Conservation (phyloP, 2,888 invertebrate genomes). For the Eupithecia tripunctaria region DNA sequence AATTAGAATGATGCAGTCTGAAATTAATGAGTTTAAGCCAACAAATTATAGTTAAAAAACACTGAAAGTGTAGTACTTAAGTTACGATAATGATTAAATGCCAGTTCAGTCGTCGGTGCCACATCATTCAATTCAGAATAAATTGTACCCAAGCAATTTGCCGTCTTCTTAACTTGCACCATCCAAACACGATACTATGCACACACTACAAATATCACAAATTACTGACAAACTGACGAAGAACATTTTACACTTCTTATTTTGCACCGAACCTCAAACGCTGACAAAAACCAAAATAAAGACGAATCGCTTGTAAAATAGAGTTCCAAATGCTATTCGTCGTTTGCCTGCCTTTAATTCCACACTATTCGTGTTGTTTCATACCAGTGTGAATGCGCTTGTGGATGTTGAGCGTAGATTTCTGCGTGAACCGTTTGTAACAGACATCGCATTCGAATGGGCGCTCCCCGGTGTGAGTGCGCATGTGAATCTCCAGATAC, state of each 20-base stretch:
- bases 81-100: constrained; percentile 68
- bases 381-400: constrained; percentile 85
- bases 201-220: constrained; percentile 31
- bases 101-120: constrained; percentile 76
- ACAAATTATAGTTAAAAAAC: constrained; percentile 69
- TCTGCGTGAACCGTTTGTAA: constrained; percentile 85
- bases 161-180: constrained; percentile 74
- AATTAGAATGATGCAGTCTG: constrained; percentile 74
- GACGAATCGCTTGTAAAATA: background rate
- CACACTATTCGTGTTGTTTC: constrained; percentile 39
- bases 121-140: constrained; percentile 72
- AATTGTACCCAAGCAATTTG: constrained; percentile 74
- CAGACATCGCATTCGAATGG: constrained; percentile 85
- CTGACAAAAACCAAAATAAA: background rate
- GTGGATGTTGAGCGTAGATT: constrained; percentile 85
- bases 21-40: constrained; percentile 76
- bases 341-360: constrained; percentile 25
- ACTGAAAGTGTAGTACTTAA: constrained; percentile 66
- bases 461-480: constrained; percentile 84
- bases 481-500: constrained; percentile 86
- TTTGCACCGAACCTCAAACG: background rate
- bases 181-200: constrained; percentile 36
- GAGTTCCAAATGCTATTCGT: constrained; percentile 48
- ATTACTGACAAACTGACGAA: constrained; percentile 46
- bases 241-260: too few species aligned